Conservation (phyloP, 2,888 invertebrate species). For the Pemphredon lugubris region DNA sequence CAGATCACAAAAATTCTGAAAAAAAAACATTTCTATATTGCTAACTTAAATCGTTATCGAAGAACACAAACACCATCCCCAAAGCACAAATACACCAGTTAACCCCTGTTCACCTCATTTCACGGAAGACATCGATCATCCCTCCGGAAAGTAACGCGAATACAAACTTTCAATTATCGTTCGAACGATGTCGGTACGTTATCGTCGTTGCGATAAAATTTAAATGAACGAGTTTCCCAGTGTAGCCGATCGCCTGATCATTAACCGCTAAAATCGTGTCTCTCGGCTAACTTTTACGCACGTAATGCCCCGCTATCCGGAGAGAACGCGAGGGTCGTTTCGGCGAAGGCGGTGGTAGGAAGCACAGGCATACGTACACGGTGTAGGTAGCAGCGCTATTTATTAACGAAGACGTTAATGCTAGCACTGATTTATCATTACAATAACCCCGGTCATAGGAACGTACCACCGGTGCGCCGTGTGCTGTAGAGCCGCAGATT, state of each 20-base stretch:
- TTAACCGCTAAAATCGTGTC: conserved; percentile 21
- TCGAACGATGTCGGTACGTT: background rate
- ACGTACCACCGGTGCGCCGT: too few relatives aligned
- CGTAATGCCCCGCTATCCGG: background rate
- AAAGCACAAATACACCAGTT: too few relatives aligned
- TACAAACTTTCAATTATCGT: conserved; percentile 4
- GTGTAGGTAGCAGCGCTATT: conserved; percentile 55
- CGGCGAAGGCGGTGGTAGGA: background rate
- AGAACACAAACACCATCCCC: too few relatives aligned
- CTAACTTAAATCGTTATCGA: too few relatives aligned
- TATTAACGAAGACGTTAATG: conserved; percentile 63
- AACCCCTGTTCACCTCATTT: too few relatives aligned
- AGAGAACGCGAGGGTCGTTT: conserved; percentile 16
- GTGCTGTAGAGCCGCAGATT: background rate
- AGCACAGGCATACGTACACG: conserved; percentile 3
- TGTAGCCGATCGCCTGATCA: conserved; percentile 21
- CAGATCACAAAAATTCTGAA: too few relatives aligned
- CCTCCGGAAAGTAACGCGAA: too few relatives aligned
- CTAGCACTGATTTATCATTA: conserved; percentile 60
- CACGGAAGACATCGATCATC: too few relatives aligned
- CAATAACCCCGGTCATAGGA: conserved; percentile 35
- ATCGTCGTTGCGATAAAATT: conserved; percentile 10
- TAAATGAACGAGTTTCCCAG: conserved; percentile 19
- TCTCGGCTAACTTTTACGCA: conserved; percentile 6
- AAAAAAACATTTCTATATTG: too few relatives aligned